phyloP scores from a whole-genome alignment of 2,888 invertebrate genomes.

The Margaritifera margaritifera region DNA sequence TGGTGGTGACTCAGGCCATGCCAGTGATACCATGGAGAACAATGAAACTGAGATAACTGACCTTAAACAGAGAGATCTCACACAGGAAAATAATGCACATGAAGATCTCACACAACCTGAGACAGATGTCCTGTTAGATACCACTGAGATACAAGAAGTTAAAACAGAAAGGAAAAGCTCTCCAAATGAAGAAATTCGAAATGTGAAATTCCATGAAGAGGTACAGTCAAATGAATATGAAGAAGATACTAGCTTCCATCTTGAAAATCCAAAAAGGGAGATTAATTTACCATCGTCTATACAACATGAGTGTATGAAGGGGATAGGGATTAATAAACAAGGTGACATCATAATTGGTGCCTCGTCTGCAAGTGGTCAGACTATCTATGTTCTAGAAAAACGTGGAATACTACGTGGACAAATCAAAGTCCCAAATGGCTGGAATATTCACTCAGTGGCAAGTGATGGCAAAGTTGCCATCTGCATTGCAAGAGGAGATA shows the following conservation, averaged over 20 bases:
- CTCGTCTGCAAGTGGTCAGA: constrained; percentile 41
- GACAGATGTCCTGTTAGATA: constrained; percentile 37
- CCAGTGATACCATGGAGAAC: constrained; percentile 46
- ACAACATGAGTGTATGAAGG: constrained; percentile 59
- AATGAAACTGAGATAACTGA: constrained; percentile 39
- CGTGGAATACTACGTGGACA: constrained; percentile 61
- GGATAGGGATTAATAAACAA: constrained; percentile 53
- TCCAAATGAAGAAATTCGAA: constrained; percentile 45
- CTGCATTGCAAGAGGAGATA: constrained; percentile 57
- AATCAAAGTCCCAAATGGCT: constrained; percentile 51
- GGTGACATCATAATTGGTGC: constrained; percentile 63
- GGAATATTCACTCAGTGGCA: constrained; percentile 60
- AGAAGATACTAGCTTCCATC: constrained; percentile 40
- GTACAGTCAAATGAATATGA: constrained; percentile 44
- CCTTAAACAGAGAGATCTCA: constrained; percentile 27
- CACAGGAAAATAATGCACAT: constrained; percentile 13
- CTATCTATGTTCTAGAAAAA: constrained; percentile 59
- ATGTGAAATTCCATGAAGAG: constrained; percentile 45
- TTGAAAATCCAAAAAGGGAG: constrained; percentile 48
- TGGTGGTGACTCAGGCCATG: constrained; percentile 38
- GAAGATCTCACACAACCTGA: constrained; percentile 20
- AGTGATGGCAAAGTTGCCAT: constrained; percentile 61
- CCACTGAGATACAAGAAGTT: background rate
- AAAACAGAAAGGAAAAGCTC: constrained; percentile 57
- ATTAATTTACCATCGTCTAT: constrained; percentile 53